A percentile compares a stretch with the other conserved stretches of the same genome.
Evolutionary conservation across 2,113 vertebrate genomes (phyloP).

Genomic region (Xenopus laevis): DNA sequence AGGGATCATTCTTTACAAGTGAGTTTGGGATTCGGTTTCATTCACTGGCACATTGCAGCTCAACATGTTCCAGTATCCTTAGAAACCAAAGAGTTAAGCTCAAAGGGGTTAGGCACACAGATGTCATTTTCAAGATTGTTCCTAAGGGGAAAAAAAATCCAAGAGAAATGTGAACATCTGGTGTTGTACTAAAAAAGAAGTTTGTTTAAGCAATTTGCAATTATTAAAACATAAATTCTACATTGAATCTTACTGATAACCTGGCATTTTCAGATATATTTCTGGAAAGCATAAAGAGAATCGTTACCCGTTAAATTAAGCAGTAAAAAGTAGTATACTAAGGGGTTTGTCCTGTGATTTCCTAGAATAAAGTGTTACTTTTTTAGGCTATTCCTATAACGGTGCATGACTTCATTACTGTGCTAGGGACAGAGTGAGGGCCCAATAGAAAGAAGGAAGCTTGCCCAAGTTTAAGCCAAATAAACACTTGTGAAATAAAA

Average conservation of each 20-base stretch:
- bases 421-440: too few relatives aligned
- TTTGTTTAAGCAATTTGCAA: conserved; percentile 10
- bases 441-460: not conserved
- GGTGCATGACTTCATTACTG: too few relatives aligned
- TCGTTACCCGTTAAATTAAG: not conserved
- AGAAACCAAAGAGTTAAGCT: conserved; percentile 26
- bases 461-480: not conserved
- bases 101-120: conserved; percentile 16
- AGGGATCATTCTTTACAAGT: not conserved
- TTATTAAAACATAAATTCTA: conserved; percentile 1
- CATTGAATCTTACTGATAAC: not conserved
- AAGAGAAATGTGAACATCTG: conserved; percentile 32
- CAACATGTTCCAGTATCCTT: not conserved
- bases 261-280: not conserved
- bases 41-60: not conserved
- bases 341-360: too few relatives aligned
- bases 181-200: conserved; percentile 17
- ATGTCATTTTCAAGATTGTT: conserved; percentile 26
- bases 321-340: too few relatives aligned
- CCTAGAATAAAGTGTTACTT: too few relatives aligned
- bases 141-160: not conserved
- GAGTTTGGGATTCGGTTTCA: not conserved
- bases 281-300: not conserved
- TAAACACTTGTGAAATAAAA: not conserved
- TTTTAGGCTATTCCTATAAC: too few relatives aligned